These are phyloP conservation scores for Drosophila neotestacea DNA, from an alignment of 2,888 invertebrate genomes.

Conservation along the genomic window DNA sequence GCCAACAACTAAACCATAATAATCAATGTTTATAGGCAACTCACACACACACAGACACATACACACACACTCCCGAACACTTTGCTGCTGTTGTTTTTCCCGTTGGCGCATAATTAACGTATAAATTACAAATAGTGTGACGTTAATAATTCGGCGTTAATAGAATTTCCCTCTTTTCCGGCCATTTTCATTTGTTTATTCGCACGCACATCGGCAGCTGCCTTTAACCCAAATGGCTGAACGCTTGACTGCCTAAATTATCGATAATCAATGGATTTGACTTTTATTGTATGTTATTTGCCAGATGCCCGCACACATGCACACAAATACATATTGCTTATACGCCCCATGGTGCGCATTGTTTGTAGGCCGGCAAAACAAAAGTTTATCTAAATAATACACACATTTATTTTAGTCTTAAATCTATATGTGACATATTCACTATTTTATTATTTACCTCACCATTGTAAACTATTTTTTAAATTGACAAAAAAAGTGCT, in stretches of 20 bases:
- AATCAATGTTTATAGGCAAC: slow-evolving; percentile 64
- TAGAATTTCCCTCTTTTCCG: slow-evolving; percentile 67
- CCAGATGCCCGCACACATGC: slow-evolving; percentile 18
- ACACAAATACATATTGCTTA: slow-evolving; percentile 17
- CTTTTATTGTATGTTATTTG: slow-evolving; percentile 61
- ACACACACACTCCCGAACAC: neutral
- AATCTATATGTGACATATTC: slow-evolving; percentile 52
- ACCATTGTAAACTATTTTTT: slow-evolving; percentile 11
- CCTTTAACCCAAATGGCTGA: slow-evolving; percentile 18
- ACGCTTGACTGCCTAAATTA: slow-evolving; percentile 65
- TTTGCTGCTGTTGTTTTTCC: slow-evolving; percentile 4
- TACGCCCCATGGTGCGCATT: slow-evolving; percentile 45
- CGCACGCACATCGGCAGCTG: slow-evolving; percentile 55
- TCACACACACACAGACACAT: neutral
- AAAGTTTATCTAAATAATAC: slow-evolving; percentile 66
- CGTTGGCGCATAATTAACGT: slow-evolving; percentile 72
- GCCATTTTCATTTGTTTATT: slow-evolving; percentile 66
- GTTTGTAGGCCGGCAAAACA: slow-evolving; percentile 27
- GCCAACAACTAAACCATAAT: slow-evolving; percentile 43
- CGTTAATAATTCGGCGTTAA: slow-evolving; percentile 81
- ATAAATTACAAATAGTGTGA: slow-evolving; percentile 79
- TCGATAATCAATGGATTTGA: slow-evolving; percentile 76
- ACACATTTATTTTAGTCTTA: slow-evolving; percentile 65
- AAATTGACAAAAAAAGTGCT: slow-evolving; percentile 2
- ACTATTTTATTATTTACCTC: slow-evolving; percentile 40